Evolutionary conservation across 2,888 invertebrate species (phyloP), one percentile per base, ranked within the genome.

Genomic region (Trachelus tabidus): DNA sequence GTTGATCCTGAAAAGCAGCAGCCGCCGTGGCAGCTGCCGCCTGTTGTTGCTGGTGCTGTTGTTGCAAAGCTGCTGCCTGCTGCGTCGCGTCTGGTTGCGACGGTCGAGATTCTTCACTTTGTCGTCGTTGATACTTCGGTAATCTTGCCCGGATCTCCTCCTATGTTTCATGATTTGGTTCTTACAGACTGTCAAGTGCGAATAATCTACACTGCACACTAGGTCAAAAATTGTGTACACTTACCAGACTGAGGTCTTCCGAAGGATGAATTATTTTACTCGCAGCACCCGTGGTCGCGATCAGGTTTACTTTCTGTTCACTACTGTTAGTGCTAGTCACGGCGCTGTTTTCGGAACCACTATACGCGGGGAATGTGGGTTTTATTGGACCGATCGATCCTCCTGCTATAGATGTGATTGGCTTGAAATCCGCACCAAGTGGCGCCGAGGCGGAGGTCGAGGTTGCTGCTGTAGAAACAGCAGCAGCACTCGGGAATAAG

Each of bases 251-350:
- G 77, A 98, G 95, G 92, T 98, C 98, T 91, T 98, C 98, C 0
- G 97, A 95, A 0, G 98, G 98, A 92, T 98, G 98, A 85, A 98
- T 94, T 78, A 98, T 98, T 92, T 96, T 96, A 88, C 97, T 96
- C 69, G 96, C 95, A 11, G 97, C 96, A 73, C 97, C 96, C 11
- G 96, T 95, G n/a, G 96, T 94, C 23, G 95, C 95, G 76, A 96
- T 96, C 12, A 95, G 93, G 81, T 92, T 92, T 35, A 92, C 91
- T 85, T 93, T 92, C 37, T 91, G 90, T 76, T 92, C 92, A 80
- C 92, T 92, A 2, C 92, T 92, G 6, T 93, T 92, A 81, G 92
- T 93, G 87, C 93, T 93, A 81, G 92, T 92, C 68, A 89, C 86
- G 75, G 91, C 91, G 82, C 91, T 92, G 79, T 91, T 91, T 56